Evolutionary conservation across 2,113 vertebrate genomes (phyloP), one percentile per base, ranked within the genome.

Genomic region (Cephalopholis sonnerati): DNA sequence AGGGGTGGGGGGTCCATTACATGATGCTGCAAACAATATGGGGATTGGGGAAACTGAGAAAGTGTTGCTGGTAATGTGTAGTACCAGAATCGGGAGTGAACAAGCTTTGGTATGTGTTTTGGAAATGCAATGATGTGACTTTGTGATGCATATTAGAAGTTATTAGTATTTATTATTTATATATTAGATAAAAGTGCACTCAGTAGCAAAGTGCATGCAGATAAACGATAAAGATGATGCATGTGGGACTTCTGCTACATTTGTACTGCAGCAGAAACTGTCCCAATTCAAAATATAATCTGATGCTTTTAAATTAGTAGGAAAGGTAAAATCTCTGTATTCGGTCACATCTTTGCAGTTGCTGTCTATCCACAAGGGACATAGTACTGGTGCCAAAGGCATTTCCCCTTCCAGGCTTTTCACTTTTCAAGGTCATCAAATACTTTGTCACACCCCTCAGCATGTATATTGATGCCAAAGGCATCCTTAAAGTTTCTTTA

Each of bases 11-110:
- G 17, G 41, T 3, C 2, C 29, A 48, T 44, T 41, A 62, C 51
- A 63, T 67, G 80, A 78, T 75, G 24, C 54, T 15, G 27, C 51
- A 51, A 81, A 89, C 17, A n/a, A 77, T 51, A 57, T 27, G 16
- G 29, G 10, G 1, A 46, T 11, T 20, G 1, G 20, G 32, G 27
- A 18, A 64, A 13, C 22, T 32, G 29, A 74, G 50, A 39, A 17
- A 16, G 51, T 57, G 69, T 13, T 77, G 29, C 32, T n/a, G 22
- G 48, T 67, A 41, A 41, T 50, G 54, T 25, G 80, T 9, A 39
- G 17, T 44, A 44, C 41, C 29, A 46, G 27, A 17, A 25, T 44
- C 48, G 22, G 17, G 3, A 63, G 7, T 36, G 51, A 29, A 15
- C 16, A 15, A 24, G 62, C 58, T 41, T 25, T 16, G 1, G n/a